These are phyloP conservation scores for Cyclopterus lumpus DNA, from an alignment of 2,797 vertebrate species.

Conservation along the genomic window DNA sequence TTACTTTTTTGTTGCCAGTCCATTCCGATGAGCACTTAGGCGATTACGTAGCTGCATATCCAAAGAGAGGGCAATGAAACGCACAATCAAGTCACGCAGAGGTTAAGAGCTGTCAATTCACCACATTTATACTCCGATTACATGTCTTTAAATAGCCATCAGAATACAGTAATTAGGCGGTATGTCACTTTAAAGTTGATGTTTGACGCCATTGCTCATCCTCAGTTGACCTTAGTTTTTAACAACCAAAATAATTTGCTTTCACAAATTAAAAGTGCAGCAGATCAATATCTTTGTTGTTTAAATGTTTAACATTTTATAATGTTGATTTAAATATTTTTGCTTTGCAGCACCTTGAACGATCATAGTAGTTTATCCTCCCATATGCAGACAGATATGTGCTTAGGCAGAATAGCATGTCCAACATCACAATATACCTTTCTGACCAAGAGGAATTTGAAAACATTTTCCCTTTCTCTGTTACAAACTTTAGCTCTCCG, in stretches of 20 bases:
- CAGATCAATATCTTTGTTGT: no score
- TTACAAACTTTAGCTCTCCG: not conserved
- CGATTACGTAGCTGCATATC: not conserved
- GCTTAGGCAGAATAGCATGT: not conserved
- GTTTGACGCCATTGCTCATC: not conserved
- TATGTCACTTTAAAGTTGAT: not conserved
- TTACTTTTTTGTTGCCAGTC: not conserved
- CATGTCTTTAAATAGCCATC: conserved; percentile 9
- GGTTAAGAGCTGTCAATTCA: not conserved
- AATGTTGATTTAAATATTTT: not conserved
- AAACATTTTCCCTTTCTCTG: not conserved
- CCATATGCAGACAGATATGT: no score
- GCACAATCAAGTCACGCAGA: not conserved
- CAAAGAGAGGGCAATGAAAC: not conserved
- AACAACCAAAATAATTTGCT: not conserved
- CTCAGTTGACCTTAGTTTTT: not conserved
- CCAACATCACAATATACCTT: not conserved
- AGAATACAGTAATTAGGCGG: not conserved
- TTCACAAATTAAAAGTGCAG: not conserved
- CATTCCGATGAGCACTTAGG: not conserved
- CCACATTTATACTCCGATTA: conserved; percentile 12
- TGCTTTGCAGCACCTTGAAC: not conserved
- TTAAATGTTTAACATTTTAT: no score
- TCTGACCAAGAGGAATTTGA: not conserved
- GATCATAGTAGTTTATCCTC: not conserved